phyloP scores from a whole-genome alignment of 2,113 vertebrate genomes.

The Oriolus oriolus region DNA sequence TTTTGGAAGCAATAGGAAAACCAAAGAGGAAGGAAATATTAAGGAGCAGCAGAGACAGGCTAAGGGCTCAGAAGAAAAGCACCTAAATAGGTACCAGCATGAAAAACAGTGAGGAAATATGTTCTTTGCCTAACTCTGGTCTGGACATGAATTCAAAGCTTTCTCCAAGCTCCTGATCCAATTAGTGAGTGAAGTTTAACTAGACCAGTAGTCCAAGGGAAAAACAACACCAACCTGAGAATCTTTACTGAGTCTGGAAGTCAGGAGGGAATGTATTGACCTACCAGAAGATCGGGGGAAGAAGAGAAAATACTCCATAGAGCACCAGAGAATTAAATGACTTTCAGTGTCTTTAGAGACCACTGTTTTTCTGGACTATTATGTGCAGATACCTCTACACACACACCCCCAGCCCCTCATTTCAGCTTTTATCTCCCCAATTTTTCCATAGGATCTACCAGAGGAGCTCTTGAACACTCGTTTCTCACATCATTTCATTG shows the following conservation, averaged over 20 bases:
- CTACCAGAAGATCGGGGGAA: neutral
- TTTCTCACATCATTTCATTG: neutral
- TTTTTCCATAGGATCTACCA: neutral
- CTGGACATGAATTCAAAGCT: neutral
- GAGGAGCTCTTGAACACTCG: neutral
- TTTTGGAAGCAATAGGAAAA: neutral
- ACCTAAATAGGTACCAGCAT: neutral
- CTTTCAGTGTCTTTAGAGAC: neutral
- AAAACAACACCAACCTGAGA: neutral
- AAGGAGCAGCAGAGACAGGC: neutral
- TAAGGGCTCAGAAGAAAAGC: neutral
- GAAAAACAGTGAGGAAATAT: neutral
- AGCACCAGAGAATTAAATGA: neutral
- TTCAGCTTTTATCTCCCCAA: neutral
- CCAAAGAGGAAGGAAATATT: neutral
- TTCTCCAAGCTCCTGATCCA: neutral
- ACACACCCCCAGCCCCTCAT: accelerated
- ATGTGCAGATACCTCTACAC: neutral
- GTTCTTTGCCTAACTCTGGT: neutral
- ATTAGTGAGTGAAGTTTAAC: neutral
- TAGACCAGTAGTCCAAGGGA: neutral
- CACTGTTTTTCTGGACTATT: neutral
- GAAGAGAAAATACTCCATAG: neutral
- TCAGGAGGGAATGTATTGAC: neutral
- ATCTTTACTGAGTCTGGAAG: neutral